A percentile compares a stretch with the other conserved stretches of the same genome.
Evolutionary conservation across 2,797 vertebrate species (phyloP).

Genomic region (Eptatretus atami): DNA sequence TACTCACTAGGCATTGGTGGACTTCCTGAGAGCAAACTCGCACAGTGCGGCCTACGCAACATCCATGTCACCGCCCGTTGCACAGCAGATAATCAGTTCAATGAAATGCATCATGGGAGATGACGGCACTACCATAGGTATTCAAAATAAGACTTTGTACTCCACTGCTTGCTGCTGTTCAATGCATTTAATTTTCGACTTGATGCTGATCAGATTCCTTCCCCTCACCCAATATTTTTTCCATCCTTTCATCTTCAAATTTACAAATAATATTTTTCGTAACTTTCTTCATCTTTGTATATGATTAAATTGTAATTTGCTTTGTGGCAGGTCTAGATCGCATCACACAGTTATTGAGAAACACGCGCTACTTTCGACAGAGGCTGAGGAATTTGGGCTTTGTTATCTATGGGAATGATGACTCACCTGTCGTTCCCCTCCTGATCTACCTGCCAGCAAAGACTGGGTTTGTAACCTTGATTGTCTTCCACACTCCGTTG

Average conservation of each 20-base stretch:
- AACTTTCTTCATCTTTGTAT: no score
- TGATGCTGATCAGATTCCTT: neutral
- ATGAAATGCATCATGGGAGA: slow-evolving; percentile 79
- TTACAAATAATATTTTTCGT: no score
- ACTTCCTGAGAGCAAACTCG: slow-evolving; percentile 50
- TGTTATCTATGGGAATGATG: slow-evolving; percentile 78
- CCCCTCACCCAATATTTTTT: neutral
- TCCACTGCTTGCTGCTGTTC: no score
- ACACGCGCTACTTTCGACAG: slow-evolving; percentile 57
- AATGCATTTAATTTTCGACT: neutral
- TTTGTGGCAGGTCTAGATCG: slow-evolving; percentile 28
- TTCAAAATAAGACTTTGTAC: no score
- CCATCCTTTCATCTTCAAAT: no score
- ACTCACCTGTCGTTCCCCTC: slow-evolving; percentile 68
- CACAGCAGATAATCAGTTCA: slow-evolving; percentile 54
- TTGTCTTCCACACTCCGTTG: no score
- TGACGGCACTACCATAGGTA: slow-evolving; percentile 46
- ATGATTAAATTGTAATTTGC: neutral
- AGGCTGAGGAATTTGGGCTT: slow-evolving; percentile 55
- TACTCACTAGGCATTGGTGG: slow-evolving; percentile 36
- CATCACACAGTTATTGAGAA: slow-evolving; percentile 46
- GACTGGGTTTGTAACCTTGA: slow-evolving; percentile 24
- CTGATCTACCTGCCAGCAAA: slow-evolving; percentile 98
- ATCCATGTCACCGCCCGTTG: slow-evolving; percentile 50
- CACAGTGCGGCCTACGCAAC: slow-evolving; percentile 65